Base-by-base conservation (phyloP, 1,140 invertebrate genomes). In the Fopius arisanus region DNA sequence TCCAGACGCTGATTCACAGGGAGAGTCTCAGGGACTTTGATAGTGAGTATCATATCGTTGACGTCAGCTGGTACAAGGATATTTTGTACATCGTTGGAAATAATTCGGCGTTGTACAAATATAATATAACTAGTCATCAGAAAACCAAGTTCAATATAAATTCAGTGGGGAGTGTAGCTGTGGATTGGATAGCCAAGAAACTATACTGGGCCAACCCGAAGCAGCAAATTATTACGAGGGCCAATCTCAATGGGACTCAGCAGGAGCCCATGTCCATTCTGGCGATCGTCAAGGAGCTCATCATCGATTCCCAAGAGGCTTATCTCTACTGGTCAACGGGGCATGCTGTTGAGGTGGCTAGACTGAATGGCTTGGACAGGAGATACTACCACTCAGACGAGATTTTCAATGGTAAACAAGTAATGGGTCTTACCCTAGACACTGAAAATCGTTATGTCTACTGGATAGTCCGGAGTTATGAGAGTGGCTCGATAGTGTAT, bases 181-280 rank as follows among this genome's bases (percentile, higher is more conserved):
- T 97, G 1, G 96, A 98, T 80, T 97, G 95, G 94, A 91, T 97
- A 29, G 95, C 94, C 0, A 92, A 92, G 28, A 94, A 95, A 82
- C 83, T 98, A 0, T 98, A 97, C 81, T 98, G 96, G 95, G 94
- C 95, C 0, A 95, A 94, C 87, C 92, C 93, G 10, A 94, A 94
- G 83, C 92, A 94, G 81, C 94, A 95, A 85, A 87, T 93, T 84
- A 93, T 94, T 75, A 90, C 90, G 1, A 83, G 93, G 78, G 90
- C 91, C 1, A 91, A 92, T 83, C 81, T 94, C 0, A 89, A 91
- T 80, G 93, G 92, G 12, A 89, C 87, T n/a, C 88, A 91, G 19
- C 90, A 92, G 76, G 95, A 96, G 83, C 92, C 92, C 5, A 90
- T 97, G 63, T 92, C 92, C 2, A 92, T 95, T 72, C 87, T 95